Base-by-base conservation (phyloP, 2,888 invertebrate genomes). In the Auanema sp. region DNA sequence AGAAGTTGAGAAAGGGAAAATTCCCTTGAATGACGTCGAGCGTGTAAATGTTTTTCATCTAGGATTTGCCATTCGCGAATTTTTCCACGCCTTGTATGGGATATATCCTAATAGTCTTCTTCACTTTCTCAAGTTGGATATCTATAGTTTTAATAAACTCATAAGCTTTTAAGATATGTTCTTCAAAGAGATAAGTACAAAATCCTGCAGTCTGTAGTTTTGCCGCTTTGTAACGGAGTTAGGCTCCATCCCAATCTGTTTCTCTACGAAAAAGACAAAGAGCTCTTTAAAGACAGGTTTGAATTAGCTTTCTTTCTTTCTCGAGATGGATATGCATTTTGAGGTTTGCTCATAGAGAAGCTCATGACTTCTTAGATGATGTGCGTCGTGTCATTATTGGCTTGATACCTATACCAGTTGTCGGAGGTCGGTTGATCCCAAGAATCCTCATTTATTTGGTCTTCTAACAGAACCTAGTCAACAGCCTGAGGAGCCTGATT, bases 31-130 rank as follows among this genome's bases (percentile, higher is more conserved):
- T 24, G 16, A 18, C 8, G 58, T 64, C 43, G 61, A 67, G 16
- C 43, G 55, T 12, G 58, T 61, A 50, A 49, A 60, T 18, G 54
- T 60, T 12, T 57, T 55, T 8, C 68, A 68, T 43, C 43, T 58
- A n/a, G 57, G 65, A 18, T 66, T 65, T 47, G 64, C 68, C 12
- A 44, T 72, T 1, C 47, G 64, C 1, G 64, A 66, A 41, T 70
- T 60, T 49, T 74, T 75, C 58, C 64, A 65, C 11, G 50, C 56
- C 6, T 50, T 75, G 23, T 75, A 75, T 51, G 75, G 70, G 8
- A 65, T 75, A 21, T 75, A 65, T 24, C 75, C 75, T 11, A 63
- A 66, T 44, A 66, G 68, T 40, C 57, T 75, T 58, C n/a, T 71
- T n/a, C 8, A 23, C 23, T 64, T 58, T 43, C 64, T 75, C 52